A percentile compares a stretch with the other conserved stretches of the same genome.
Conservation (phyloP, 1,140 invertebrate species). For the Hylaeus anthracinus region DNA sequence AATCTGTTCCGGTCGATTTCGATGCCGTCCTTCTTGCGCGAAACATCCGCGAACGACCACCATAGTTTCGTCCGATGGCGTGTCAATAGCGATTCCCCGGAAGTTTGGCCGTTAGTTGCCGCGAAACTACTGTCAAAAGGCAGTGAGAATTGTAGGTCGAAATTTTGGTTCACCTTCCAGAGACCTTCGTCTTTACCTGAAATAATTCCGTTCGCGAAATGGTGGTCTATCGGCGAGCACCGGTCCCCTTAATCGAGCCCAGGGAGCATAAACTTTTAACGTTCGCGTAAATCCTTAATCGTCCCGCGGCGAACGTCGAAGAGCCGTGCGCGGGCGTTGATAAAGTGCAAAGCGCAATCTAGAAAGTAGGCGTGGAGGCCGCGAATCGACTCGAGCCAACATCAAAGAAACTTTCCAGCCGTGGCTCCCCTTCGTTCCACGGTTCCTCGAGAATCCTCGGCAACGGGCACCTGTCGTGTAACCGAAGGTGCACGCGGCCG, state of each 20-base stretch:
- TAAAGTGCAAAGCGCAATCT: background rate
- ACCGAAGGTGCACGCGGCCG: conserved; percentile 43
- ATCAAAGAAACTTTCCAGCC: conserved; percentile 23
- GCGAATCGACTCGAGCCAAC: background rate
- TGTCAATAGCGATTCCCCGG: conserved; percentile 8
- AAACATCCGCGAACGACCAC: conserved; percentile 15
- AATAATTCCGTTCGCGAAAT: too few species aligned
- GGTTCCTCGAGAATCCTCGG: conserved; percentile 50
- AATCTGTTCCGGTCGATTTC: conserved; percentile 35
- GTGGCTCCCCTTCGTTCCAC: conserved; percentile 3
- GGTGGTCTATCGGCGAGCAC: background rate
- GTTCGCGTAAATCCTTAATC: background rate
- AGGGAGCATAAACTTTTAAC: background rate
- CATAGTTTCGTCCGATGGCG: conserved; percentile 1
- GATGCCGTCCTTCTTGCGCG: conserved; percentile 34
- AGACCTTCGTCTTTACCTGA: too few species aligned
- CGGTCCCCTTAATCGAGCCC: background rate
- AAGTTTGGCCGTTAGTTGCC: too few species aligned
- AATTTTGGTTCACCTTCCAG: too few species aligned
- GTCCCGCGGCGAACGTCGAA: background rate
- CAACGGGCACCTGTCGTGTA: conserved; percentile 63
- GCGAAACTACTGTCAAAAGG: too few species aligned
- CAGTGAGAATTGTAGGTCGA: too few species aligned
- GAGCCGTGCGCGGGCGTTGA: background rate
- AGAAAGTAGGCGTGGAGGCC: background rate